Percentiles rank a stretch among this genome's conserved stretches.
These are phyloP conservation scores for Ictalurus furcatus DNA, from an alignment of 2,113 vertebrate genomes.

Conservation along the genomic window DNA sequence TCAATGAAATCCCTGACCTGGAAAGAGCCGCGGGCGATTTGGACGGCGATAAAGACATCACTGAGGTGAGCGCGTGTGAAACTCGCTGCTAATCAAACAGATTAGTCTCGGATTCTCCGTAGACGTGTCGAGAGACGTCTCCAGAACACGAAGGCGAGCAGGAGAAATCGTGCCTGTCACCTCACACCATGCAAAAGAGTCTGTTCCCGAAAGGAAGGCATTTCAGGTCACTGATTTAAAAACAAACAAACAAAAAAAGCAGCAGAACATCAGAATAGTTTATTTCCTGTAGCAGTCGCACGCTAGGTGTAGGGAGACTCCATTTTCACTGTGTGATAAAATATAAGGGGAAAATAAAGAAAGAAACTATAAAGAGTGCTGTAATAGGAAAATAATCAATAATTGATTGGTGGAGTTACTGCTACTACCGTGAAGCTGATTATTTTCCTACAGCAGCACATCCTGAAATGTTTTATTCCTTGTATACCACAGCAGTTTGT, in stretches of 20 bases:
- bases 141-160: neutral
- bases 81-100: neutral
- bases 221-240: neutral
- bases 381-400: neutral
- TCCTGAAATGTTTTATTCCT: neutral
- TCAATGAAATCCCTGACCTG: conserved; percentile 50
- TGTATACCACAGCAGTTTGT: neutral
- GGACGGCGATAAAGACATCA: conserved; percentile 56
- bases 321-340: neutral
- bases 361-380: neutral
- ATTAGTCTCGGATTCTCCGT: neutral
- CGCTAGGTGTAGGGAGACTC: neutral
- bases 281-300: neutral
- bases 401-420: neutral
- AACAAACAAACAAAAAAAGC: neutral
- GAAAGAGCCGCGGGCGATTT: conserved; percentile 37
- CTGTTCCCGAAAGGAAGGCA: neutral
- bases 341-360: neutral
- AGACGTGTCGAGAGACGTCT: neutral
- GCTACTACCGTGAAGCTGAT: neutral
- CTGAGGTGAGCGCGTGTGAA: conserved; percentile 62
- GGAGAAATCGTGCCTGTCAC: neutral
- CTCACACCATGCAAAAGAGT: neutral
- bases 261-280: neutral
- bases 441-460: neutral